phyloP scores from a whole-genome alignment of 30 jellyfish, hydroid and myxozoan species.

The Cassiopea xamachana region DNA sequence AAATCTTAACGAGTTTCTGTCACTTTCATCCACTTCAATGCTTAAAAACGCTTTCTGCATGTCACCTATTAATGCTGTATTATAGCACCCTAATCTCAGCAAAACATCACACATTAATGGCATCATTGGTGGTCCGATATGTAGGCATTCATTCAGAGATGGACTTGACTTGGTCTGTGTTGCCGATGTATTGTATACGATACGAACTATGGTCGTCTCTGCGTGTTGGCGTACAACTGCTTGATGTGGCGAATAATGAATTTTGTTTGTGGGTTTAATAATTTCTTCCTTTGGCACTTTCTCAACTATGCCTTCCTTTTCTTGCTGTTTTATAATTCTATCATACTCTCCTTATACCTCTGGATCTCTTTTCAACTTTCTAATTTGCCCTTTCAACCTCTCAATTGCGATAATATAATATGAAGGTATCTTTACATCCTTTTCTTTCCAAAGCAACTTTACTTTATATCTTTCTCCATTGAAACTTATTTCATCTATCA shows the following conservation, averaged over 20 bases:
- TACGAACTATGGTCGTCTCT: constrained; percentile 25
- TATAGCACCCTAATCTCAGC: constrained; percentile 12
- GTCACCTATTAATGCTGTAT: constrained; percentile 25
- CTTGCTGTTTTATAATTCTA: constrained; percentile 5
- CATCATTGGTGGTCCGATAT: constrained; percentile 27
- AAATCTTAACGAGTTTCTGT: constrained; percentile 26
- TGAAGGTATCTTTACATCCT: not conserved
- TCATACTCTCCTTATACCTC: constrained; percentile 16
- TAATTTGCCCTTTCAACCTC: not conserved
- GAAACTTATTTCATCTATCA: constrained; percentile 32
- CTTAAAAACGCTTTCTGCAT: constrained; percentile 19
- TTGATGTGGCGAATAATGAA: constrained; percentile 28
- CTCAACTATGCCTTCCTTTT: constrained; percentile 13
- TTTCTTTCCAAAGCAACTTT: constrained; percentile 51
- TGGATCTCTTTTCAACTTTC: constrained; percentile 20
- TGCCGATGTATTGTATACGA: constrained; percentile 27
- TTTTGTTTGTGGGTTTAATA: not conserved
- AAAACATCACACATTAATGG: constrained; percentile 17
- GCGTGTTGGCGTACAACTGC: constrained; percentile 25
- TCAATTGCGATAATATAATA: constrained; percentile 10
- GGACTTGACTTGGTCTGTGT: constrained; percentile 1
- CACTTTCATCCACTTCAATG: constrained; percentile 19
- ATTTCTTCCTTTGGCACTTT: not conserved
- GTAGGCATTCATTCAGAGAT: constrained; percentile 30
- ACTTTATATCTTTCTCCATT: constrained; percentile 47